phyloP scores from a whole-genome alignment of 2,888 invertebrate species.

The Leptopilina myrica region DNA sequence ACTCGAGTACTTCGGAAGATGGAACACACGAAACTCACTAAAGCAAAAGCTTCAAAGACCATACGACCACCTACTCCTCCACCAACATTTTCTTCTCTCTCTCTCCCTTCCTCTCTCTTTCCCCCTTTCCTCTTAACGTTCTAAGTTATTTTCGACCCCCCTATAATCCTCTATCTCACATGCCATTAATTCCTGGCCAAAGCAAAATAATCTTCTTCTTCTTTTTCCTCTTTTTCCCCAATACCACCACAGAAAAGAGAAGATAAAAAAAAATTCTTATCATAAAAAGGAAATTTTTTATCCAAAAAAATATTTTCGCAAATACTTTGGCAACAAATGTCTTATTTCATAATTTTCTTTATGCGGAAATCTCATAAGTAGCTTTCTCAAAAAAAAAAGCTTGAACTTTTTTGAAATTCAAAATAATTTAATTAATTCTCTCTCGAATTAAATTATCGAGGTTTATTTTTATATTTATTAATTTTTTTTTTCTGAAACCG shows the following conservation, averaged over 20 bases:
- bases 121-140: constrained; percentile 19
- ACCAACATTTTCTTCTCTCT: constrained; percentile 34
- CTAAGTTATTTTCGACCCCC: constrained; percentile 38
- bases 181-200: constrained; percentile 31
- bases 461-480: background rate
- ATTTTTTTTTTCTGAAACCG: background rate
- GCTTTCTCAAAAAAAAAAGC: too few species aligned
- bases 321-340: too few species aligned
- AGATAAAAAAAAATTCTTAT: background rate
- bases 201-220: constrained; percentile 21
- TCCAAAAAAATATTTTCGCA: too few species aligned
- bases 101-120: constrained; percentile 9
- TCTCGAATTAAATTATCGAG: background rate
- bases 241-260: background rate
- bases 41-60: constrained; percentile 66
- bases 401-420: too few species aligned
- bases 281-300: background rate
- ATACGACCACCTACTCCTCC: constrained; percentile 36
- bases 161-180: constrained; percentile 14
- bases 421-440: background rate
- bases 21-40: constrained; percentile 69
- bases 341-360: too few species aligned
- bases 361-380: too few species aligned
- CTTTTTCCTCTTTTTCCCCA: background rate
- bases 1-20: constrained; percentile 65